A percentile compares a stretch with the other conserved stretches of the same genome.
Conservation (phyloP, 2,888 invertebrate genomes). For the Macrophya annulata region DNA sequence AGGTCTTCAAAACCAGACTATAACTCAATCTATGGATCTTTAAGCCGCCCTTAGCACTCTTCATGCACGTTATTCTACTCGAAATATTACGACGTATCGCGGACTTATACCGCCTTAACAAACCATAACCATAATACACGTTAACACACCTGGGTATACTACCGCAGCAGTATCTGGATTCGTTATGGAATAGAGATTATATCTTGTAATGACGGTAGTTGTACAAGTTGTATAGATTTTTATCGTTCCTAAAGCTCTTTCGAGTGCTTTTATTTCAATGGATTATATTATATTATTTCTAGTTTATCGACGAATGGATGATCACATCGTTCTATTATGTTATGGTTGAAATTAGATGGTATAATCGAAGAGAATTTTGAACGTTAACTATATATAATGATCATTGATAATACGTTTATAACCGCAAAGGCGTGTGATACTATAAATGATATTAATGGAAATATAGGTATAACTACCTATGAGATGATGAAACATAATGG, state of each 20-base stretch:
- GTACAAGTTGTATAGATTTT: conserved; percentile 19
- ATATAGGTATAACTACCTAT: neutral
- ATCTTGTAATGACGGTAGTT: conserved; percentile 62
- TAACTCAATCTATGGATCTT: conserved; percentile 72
- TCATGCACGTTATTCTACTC: conserved; percentile 54
- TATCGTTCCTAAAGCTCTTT: neutral
- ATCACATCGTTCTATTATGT: neutral
- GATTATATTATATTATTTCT: neutral
- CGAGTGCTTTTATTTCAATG: neutral
- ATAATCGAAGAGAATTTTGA: conserved; percentile 8
- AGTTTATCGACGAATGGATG: neutral
- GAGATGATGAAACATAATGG: neutral
- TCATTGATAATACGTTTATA: neutral
- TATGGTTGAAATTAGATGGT: neutral
- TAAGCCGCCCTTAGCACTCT: conserved; percentile 60
- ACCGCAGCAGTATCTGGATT: neutral
- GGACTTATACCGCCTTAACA: neutral
- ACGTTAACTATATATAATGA: neutral
- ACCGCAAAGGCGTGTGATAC: neutral
- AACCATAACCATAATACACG: conserved; percentile 5
- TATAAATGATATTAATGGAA: conserved; percentile 7
- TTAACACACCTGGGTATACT: conserved; percentile 6
- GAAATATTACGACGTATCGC: conserved; percentile 25
- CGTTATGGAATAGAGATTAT: conserved; percentile 51
- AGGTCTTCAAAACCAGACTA: conserved; percentile 63